Evolutionary conservation across 2,113 vertebrate species (phyloP), one percentile per base, ranked within the genome.

Genomic region (Murina feae): DNA sequence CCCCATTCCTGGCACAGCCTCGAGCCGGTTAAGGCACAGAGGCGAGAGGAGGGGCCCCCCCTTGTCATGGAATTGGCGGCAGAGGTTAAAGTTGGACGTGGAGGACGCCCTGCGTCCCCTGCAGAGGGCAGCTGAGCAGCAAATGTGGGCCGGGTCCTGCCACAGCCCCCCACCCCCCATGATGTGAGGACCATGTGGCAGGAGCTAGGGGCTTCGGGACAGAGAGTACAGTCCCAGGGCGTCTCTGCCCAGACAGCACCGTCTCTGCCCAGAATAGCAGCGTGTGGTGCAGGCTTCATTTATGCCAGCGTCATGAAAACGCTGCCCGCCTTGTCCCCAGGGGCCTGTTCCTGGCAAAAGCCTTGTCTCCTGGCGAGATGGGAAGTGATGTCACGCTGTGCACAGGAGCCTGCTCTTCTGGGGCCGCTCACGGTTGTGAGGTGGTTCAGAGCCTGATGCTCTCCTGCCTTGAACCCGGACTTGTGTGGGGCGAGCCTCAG

Each of bases 351-450:
- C 87, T 90, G 95, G 91, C 86, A 14, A 49, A 78, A 85, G 68
- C 37, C 68, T 79, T 17, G 32, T 79, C 86, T 91, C 89, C 78
- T 1, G 5, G 51, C 55, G 65, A 21, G 58, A 47, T 49, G 58
- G 96, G 89, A 91, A 91, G 91, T 94, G 93, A 66, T 51, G 79
- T 95, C 88, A 72, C 35, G 1, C 89, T 79, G 74, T 37, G 4
- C 78, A 60, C 76, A 11, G 0, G 9, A 42, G 86, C 68, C 39
- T 25, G 78, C 53, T 88, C 32, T 47, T 47, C 58, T 65, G 71
- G 96, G 79, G 14, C 32, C n/a, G 78, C 16, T 89, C 9, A 2
- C 12, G 39, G 53, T 39, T 35, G 39, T 12, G 80, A 89, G 83
- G 47, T 35, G 23, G 65, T n/a, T 30, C 0, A 0, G 87, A 69